Conservation (phyloP, 1,140 invertebrate species). For the Theocolax elegans region DNA sequence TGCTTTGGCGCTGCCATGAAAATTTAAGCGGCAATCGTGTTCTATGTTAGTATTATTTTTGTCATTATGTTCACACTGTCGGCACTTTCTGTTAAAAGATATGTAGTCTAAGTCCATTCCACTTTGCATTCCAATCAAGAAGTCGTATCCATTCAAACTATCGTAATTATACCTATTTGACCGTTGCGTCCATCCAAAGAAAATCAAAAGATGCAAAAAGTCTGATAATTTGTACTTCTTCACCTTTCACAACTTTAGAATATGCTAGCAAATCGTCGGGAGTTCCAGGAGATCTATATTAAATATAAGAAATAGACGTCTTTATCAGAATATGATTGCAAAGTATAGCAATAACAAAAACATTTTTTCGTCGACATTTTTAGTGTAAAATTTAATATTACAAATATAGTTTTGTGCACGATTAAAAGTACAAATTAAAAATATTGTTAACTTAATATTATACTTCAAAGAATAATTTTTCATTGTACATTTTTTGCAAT, state of each 20-base stretch:
- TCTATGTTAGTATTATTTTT: background rate
- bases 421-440: too few species aligned
- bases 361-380: too few species aligned
- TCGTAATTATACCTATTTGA: conserved; percentile 3
- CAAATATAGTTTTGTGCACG: too few species aligned
- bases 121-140: background rate
- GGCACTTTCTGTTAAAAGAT: conserved; percentile 3
- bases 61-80: background rate
- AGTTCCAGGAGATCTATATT: background rate
- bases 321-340: too few species aligned
- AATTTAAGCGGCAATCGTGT: conserved; percentile 14
- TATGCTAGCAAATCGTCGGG: background rate
- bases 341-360: too few species aligned
- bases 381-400: too few species aligned
- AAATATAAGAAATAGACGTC: background rate
- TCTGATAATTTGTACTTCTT: conserved; percentile 2
- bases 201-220: conserved; percentile 9
- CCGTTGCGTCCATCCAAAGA: conserved; percentile 2
- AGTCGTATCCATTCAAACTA: conserved; percentile 19
- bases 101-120: background rate
- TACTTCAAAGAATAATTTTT: too few species aligned
- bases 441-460: too few species aligned
- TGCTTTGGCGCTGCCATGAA: conserved; percentile 28
- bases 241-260: background rate
- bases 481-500: too few species aligned